Evolutionary conservation across 1,140 invertebrate genomes (phyloP).

Genomic region (Drosophila navojoa): DNA sequence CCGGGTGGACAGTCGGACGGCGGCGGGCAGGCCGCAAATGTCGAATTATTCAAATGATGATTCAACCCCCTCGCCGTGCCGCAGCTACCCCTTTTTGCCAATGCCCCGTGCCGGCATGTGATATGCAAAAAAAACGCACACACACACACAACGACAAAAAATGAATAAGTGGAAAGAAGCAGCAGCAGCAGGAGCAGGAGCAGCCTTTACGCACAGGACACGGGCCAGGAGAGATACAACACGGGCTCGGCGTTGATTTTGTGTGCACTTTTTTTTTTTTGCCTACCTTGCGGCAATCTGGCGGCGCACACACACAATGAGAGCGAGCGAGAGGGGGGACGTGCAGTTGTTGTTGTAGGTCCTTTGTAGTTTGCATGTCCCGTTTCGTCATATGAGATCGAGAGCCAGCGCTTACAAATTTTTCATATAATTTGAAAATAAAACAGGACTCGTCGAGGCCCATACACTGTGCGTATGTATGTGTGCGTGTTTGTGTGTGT

Average conservation of each 20-base stretch:
- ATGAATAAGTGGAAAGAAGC: conserved; percentile 1
- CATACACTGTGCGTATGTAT: background rate
- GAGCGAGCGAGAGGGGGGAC: too few species aligned
- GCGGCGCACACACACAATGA: conserved; percentile 53
- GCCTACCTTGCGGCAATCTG: conserved; percentile 75
- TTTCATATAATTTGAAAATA: conserved; percentile 74
- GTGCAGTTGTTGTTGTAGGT: conserved; percentile 55
- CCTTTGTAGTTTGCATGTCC: conserved; percentile 81
- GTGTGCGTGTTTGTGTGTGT: conserved; percentile 13
- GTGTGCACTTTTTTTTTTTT: conserved; percentile 72
- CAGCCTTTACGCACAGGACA: conserved; percentile 47
- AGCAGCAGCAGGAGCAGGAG: conserved; percentile 18
- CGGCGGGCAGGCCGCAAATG: conserved; percentile 67
- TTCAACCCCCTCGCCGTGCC: conserved; percentile 63
- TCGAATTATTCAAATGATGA: conserved; percentile 82
- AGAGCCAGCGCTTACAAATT: conserved; percentile 69
- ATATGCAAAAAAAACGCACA: conserved; percentile 71
- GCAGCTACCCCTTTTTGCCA: conserved; percentile 29
- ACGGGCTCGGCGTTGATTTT: conserved; percentile 64
- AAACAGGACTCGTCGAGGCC: conserved; percentile 30
- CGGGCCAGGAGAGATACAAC: conserved; percentile 56
- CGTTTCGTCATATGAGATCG: conserved; percentile 81
- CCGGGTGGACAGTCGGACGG: background rate
- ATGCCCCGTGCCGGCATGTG: conserved; percentile 42
- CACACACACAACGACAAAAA: conserved; percentile 1